Percentiles rank a stretch among this genome's conserved stretches.
These are phyloP conservation scores for Dinomys branickii DNA, from an alignment of 2,113 vertebrate species.

Conservation along the genomic window DNA sequence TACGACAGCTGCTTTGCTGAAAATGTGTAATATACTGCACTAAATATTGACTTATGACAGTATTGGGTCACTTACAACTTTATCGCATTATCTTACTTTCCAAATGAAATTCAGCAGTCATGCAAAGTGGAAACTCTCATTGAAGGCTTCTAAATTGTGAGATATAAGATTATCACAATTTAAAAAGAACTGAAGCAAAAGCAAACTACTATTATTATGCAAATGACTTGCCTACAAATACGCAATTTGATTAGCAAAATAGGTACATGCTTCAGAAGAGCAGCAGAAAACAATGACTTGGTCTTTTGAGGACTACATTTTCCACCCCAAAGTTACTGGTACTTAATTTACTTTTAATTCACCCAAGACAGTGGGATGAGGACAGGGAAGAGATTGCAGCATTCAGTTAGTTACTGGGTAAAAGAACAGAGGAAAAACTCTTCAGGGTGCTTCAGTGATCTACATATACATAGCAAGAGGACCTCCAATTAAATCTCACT, in stretches of 20 bases:
- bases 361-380: constrained; percentile 59
- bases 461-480: constrained; percentile 72
- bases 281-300: constrained; percentile 56
- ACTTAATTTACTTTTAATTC: constrained; percentile 54
- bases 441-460: constrained; percentile 85
- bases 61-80: not conserved
- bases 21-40: not conserved
- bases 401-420: constrained; percentile 86
- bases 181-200: constrained; percentile 65
- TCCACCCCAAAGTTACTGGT: constrained; percentile 19
- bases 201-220: constrained; percentile 53
- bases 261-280: constrained; percentile 81
- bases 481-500: not conserved
- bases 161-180: constrained; percentile 63
- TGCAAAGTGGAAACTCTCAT: constrained; percentile 77
- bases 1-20: not conserved
- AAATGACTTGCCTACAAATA: not conserved
- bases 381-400: constrained; percentile 82
- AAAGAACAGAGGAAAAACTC: constrained; percentile 68
- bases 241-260: constrained; percentile 66
- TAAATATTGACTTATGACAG: not conserved
- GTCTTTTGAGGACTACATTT: constrained; percentile 44
- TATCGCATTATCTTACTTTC: not conserved
- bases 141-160: constrained; percentile 76
- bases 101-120: constrained; percentile 69